Base-by-base conservation (phyloP, 1,140 invertebrate species). In the Polyergus mexicanus region DNA sequence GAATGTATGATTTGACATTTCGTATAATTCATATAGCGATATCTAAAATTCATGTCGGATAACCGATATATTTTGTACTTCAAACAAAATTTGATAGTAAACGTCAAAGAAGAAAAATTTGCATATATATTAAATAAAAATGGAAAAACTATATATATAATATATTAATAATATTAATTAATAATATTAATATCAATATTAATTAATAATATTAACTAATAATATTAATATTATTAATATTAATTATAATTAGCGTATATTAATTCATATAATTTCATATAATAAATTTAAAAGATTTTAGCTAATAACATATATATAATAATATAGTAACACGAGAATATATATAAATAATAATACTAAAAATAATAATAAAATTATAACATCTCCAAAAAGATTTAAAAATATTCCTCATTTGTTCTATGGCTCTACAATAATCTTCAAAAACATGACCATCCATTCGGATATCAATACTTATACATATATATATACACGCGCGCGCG, bases 371-470 rank as follows among this genome's bases (percentile, higher is more conserved):
- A 44, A 76, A 86, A 75, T 74, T 56, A 58, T 85, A 63, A 86
- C n/a, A 66, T 22, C 68, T 7, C 19, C 47, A 63, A 54, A 16
- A 44, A 65, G 22, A 74, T 84, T 63, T 75, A 47, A 25, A 56
- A 72, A 44, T 38, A 51, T 75, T 16, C 44, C 22, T 83, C 19
- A 41, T 71, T 66, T 88, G 75, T 81, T 89, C 56, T 32, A 41
- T 80, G 83, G 74, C 86, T 89, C 69, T 41, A 84, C 25, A 54
- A 69, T 86, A 68, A 86, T 89, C 47, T 71, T 92, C 81, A 87
- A 93, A 89, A 91, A 92, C 90, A 91, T 94, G 93, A 92, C 94
- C 94, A 94, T 93, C 92, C 92, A 92, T 93, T 93, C 90, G 90
- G 90, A 91, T 85, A 92, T 88, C 75, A 74, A 86, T 69, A 47